A percentile compares a stretch with the other conserved stretches of the same genome.
Conservation (phyloP, 2,797 vertebrate species). For the Enteromius afrohamiltoni region DNA sequence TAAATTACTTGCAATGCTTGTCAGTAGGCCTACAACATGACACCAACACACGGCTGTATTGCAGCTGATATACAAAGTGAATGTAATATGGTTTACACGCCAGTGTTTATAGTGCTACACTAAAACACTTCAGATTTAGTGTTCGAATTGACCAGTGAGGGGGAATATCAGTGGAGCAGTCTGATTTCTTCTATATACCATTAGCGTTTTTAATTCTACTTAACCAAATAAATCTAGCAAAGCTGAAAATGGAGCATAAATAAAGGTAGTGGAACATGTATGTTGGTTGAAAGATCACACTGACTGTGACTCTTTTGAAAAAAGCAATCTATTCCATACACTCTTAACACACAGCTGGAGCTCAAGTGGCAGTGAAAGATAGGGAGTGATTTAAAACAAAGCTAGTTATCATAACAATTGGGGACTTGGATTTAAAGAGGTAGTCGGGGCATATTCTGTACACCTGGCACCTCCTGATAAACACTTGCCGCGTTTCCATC, state of each 20-base stretch:
- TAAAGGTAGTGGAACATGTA: conserved; percentile 61
- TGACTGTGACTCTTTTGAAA: conserved; percentile 46
- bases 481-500: too few relatives aligned
- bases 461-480: neutral
- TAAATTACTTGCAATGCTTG: conserved; percentile 9
- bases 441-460: neutral
- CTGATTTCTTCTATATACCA: neutral
- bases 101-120: neutral
- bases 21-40: neutral
- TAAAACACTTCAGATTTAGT: conserved; percentile 15
- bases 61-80: neutral
- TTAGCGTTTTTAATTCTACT: neutral
- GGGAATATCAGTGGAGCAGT: neutral
- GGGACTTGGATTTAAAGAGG: conserved; percentile 13
- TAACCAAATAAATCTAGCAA: conserved; percentile 13
- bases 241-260: conserved; percentile 40
- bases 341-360: neutral
- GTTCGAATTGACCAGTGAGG: neutral
- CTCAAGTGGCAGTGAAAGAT: conserved; percentile 46
- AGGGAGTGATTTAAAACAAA: conserved; percentile 22
- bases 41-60: neutral
- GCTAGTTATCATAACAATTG: neutral
- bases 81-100: neutral
- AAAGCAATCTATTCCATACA: conserved; percentile 32
- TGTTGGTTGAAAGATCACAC: conserved; percentile 51